Evolutionary conservation across 1,140 invertebrate genomes (phyloP).

Genomic region (Saccostrea glomerata): DNA sequence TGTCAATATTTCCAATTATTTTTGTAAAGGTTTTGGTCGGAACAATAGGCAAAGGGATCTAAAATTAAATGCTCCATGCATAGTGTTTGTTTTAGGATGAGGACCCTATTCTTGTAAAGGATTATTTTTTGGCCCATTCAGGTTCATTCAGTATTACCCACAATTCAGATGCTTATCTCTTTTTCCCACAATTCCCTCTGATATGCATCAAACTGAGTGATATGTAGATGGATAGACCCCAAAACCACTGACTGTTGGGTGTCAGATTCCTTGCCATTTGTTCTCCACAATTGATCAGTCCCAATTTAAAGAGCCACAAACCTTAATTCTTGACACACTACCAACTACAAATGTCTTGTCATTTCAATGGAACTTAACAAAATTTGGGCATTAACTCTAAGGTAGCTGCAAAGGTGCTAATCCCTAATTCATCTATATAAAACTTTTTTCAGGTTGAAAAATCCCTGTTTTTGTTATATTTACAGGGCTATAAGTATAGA

Average conservation of each 20-base stretch:
- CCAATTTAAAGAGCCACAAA: slow-evolving; percentile 19
- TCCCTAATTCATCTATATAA: background rate
- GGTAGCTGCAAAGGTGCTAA: slow-evolving; percentile 21
- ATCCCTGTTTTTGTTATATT: background rate
- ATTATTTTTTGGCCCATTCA: slow-evolving; percentile 28
- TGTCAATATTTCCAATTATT: slow-evolving; percentile 31
- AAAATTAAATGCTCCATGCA: slow-evolving; percentile 25
- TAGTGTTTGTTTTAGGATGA: slow-evolving; percentile 21
- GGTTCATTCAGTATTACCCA: slow-evolving; percentile 33
- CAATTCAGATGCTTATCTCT: slow-evolving; percentile 31
- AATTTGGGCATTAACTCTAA: background rate
- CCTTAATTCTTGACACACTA: slow-evolving; percentile 15
- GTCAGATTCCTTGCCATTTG: slow-evolving; percentile 9
- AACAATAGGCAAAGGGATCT: background rate
- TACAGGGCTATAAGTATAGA: background rate
- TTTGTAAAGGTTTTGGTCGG: slow-evolving; percentile 4
- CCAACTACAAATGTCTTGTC: slow-evolving; percentile 33
- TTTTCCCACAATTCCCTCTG: slow-evolving; percentile 25
- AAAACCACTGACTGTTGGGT: background rate
- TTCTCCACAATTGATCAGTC: background rate
- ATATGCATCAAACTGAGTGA: slow-evolving; percentile 31
- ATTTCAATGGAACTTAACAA: background rate
- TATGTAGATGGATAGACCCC: slow-evolving; percentile 33
- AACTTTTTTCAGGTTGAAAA: background rate
- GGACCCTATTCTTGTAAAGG: background rate